Evolutionary conservation across 2,888 invertebrate species (phyloP).

Genomic region (Argyresthia albistria): DNA sequence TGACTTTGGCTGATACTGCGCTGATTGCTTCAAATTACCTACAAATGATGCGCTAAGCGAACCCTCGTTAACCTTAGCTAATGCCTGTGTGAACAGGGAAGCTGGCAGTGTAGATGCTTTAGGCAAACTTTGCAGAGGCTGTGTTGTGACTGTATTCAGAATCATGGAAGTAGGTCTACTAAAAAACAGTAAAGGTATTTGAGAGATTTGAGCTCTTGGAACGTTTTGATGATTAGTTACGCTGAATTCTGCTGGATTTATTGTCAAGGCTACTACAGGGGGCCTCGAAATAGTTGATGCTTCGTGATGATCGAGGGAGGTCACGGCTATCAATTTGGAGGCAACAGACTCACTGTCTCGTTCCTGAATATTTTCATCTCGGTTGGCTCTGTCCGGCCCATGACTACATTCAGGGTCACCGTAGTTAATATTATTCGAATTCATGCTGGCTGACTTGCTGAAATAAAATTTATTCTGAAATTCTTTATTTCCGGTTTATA

Average conservation of each 20-base stretch:
- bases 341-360: too few species aligned
- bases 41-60: conserved; percentile 17
- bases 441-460: neutral
- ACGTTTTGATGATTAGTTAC: too few species aligned
- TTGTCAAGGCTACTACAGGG: too few species aligned
- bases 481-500: too few species aligned
- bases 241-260: too few species aligned
- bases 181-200: neutral
- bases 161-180: neutral
- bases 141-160: neutral
- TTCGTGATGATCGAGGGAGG: too few species aligned
- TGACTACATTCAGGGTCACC: conserved; percentile 1
- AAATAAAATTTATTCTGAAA: too few species aligned
- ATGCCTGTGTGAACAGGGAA: conserved; percentile 40
- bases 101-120: conserved; percentile 21
- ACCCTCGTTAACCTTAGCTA: conserved; percentile 40
- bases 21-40: conserved; percentile 11
- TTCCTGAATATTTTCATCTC: neutral
- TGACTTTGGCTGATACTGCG: too few species aligned
- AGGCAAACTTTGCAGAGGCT: neutral
- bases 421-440: neutral
- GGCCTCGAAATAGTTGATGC: too few species aligned
- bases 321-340: too few species aligned
- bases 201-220: neutral
- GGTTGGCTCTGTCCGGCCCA: neutral